These are phyloP conservation scores for Silurus lanzhouensis DNA, from an alignment of 2,797 vertebrate species.

Conservation along the genomic window DNA sequence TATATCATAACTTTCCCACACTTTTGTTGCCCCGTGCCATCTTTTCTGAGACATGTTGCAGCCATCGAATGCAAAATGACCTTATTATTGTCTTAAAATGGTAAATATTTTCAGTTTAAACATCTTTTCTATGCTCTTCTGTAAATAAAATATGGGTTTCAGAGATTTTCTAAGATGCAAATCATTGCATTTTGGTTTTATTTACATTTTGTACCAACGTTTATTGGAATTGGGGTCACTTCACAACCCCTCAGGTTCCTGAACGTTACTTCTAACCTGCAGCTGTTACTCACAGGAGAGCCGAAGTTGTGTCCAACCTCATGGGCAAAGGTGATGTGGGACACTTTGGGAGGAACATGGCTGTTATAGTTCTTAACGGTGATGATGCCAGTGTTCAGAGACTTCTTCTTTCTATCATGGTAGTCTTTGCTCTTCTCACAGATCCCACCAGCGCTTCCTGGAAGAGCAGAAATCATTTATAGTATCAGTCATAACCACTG, in stretches of 20 bases:
- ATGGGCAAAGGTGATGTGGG: constrained; percentile 97
- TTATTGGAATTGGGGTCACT: background rate
- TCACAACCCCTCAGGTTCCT: background rate
- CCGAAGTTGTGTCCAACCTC: constrained; percentile 98
- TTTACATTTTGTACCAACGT: too few relatives aligned
- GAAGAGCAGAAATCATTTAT: constrained; percentile 19
- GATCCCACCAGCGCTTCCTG: constrained; percentile 95
- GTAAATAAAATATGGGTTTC: too few relatives aligned
- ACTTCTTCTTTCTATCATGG: constrained; percentile 92
- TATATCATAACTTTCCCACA: too few relatives aligned
- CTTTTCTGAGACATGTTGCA: too few relatives aligned
- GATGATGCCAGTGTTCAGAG: constrained; percentile 97
- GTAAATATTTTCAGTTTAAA: too few relatives aligned
- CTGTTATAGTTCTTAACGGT: constrained; percentile 98
- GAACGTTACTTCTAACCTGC: background rate
- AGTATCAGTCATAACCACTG: background rate
- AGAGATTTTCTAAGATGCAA: too few relatives aligned
- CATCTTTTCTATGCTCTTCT: too few relatives aligned
- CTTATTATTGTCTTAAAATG: too few relatives aligned
- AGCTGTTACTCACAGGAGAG: constrained; percentile 86
- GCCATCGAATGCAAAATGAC: too few relatives aligned
- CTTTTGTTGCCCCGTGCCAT: too few relatives aligned
- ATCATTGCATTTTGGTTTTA: too few relatives aligned
- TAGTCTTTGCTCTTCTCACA: constrained; percentile 92
- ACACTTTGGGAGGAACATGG: constrained; percentile 95